These are phyloP conservation scores for Gavia stellata DNA, from an alignment of 2,113 vertebrate species.

Conservation along the genomic window DNA sequence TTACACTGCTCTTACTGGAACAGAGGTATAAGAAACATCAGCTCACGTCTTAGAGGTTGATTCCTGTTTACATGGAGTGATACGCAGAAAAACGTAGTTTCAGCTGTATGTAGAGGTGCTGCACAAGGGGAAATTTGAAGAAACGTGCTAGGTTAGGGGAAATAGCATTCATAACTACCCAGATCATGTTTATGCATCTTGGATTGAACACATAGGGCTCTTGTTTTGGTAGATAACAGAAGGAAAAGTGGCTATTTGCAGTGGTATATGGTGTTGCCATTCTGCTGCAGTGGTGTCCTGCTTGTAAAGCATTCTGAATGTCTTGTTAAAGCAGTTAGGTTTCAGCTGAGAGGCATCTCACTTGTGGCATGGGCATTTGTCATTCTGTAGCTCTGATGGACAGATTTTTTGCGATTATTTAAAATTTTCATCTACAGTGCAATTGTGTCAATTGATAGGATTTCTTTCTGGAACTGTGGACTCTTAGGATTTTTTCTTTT, in stretches of 20 bases:
- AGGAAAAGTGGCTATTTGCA: not conserved
- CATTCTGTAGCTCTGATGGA: not conserved
- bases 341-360: not conserved
- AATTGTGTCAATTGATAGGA: not conserved
- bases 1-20: not conserved
- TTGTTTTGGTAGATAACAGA: not conserved
- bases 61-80: not conserved
- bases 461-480: not conserved
- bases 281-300: not conserved
- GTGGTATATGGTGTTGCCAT: not conserved
- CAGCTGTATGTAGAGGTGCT: not conserved
- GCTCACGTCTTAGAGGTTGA: not conserved
- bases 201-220: not conserved
- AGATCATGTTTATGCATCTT: fast-evolving
- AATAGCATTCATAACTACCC: not conserved
- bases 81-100: not conserved
- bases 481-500: not conserved
- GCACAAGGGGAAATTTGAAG: not conserved
- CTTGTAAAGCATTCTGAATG: not conserved
- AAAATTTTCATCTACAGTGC: not conserved
- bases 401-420: not conserved
- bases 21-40: not conserved
- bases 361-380: not conserved
- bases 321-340: not conserved
- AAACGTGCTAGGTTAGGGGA: not conserved